Percentiles rank a stretch among this genome's conserved stretches.
These are phyloP conservation scores for Connochaetes taurinus DNA, from an alignment of 2,113 vertebrate species.

Conservation along the genomic window DNA sequence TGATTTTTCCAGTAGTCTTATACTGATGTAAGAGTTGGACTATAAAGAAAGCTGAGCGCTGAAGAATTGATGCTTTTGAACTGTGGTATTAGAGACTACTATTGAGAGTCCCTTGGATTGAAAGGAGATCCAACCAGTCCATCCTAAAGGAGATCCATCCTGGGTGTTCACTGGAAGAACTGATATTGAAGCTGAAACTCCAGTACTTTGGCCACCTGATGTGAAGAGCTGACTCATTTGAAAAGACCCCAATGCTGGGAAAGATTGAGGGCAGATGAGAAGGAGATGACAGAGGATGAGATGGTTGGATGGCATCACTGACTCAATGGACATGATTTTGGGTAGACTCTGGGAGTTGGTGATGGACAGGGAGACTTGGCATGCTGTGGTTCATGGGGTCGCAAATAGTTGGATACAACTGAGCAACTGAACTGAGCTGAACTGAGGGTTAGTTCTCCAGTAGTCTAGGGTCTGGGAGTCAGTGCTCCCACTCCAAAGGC, in stretches of 20 bases:
- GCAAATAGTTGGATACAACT: fast-evolving
- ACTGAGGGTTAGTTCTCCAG: neutral
- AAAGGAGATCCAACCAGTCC: neutral
- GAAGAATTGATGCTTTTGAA: neutral
- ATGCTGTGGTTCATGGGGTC: neutral
- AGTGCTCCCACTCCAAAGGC: neutral
- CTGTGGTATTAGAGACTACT: neutral
- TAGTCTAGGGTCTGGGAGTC: neutral
- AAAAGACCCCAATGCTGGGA: neutral
- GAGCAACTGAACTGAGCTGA: neutral
- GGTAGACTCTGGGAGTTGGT: neutral
- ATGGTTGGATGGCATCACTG: neutral
- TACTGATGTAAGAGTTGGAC: neutral
- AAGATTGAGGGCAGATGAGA: neutral
- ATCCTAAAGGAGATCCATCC: neutral
- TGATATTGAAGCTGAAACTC: neutral
- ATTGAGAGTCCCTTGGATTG: neutral
- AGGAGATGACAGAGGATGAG: neutral
- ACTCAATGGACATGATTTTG: neutral
- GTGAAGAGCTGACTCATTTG: neutral
- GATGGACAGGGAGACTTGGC: neutral
- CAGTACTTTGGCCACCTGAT: neutral
- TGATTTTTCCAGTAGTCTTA: neutral
- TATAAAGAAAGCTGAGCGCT: neutral
- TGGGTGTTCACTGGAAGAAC: neutral